These are phyloP conservation scores for Merodon equestris DNA, from an alignment of 2,888 invertebrate species.

Conservation along the genomic window DNA sequence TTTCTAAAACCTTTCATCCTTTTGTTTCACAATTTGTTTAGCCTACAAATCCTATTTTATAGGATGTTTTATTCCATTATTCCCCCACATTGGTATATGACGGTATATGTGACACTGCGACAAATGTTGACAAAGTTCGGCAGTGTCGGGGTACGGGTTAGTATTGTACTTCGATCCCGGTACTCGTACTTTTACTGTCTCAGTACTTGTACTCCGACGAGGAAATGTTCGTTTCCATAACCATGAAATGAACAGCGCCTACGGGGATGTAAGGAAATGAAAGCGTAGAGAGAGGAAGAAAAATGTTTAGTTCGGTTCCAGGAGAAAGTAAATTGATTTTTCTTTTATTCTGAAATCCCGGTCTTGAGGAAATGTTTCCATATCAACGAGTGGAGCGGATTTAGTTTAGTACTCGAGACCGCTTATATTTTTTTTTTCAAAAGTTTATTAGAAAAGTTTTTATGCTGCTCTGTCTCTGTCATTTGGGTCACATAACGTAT, in stretches of 20 bases:
- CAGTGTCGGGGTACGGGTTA: neutral
- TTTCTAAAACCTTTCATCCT: conserved; percentile 52
- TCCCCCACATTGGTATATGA: too few species aligned
- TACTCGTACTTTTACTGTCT: neutral
- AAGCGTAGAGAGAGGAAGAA: conserved; percentile 1
- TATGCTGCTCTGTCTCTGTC: too few species aligned
- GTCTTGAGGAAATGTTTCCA: conserved; percentile 31
- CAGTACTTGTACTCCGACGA: neutral
- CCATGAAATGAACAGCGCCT: conserved; percentile 22
- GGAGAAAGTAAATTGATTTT: conserved; percentile 42
- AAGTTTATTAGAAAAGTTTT: too few species aligned
- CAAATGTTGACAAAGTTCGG: too few species aligned
- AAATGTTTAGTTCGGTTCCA: conserved; percentile 10
- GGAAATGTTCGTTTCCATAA: conserved; percentile 34
- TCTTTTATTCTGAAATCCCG: conserved; percentile 18
- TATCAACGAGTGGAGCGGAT: conserved; percentile 1
- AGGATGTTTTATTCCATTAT: conserved; percentile 38
- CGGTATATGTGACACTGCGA: too few species aligned
- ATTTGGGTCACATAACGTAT: too few species aligned
- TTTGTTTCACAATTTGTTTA: conserved; percentile 62
- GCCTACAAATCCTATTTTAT: conserved; percentile 56
- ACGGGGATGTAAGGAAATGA: neutral
- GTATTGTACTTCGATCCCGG: neutral
- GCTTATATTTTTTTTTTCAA: too few species aligned
- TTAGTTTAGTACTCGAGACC: too few species aligned